Conservation (phyloP, 2,888 invertebrate species). For the Bombyx huttoni region DNA sequence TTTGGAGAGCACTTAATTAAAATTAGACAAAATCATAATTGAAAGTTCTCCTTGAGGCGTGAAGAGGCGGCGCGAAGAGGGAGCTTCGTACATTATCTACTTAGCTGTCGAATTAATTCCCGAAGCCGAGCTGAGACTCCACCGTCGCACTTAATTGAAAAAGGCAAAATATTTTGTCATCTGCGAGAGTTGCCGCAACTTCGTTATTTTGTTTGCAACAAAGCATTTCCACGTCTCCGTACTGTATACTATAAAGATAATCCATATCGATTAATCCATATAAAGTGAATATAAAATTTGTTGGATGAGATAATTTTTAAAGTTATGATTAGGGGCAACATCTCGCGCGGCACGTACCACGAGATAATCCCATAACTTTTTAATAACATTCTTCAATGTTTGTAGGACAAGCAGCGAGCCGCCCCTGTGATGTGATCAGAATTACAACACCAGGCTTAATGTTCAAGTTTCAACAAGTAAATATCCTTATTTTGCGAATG, state of each 20-base stretch:
- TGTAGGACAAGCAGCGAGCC: conserved; percentile 46
- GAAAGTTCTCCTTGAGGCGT: conserved; percentile 72
- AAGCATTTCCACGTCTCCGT: conserved; percentile 2
- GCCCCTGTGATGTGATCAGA: conserved; percentile 52
- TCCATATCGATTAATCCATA: background rate
- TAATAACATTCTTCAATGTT: conserved; percentile 63
- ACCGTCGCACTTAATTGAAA: conserved; percentile 51
- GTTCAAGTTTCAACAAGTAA: conserved; percentile 42
- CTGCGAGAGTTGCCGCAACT: conserved; percentile 15
- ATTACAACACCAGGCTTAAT: conserved; percentile 40
- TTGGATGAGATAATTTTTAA: conserved; percentile 51
- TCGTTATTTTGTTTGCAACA: conserved; percentile 12
- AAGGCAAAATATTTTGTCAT: conserved; percentile 45
- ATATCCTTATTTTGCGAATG: conserved; percentile 3
- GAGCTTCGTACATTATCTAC: conserved; percentile 65
- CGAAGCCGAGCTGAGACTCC: conserved; percentile 35
- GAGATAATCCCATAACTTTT: conserved; percentile 66
- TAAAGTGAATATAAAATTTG: background rate
- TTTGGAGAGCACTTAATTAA: conserved; percentile 72
- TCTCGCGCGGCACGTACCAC: conserved; percentile 37
- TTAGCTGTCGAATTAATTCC: conserved; percentile 65
- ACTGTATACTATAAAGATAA: background rate
- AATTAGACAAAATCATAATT: conserved; percentile 73
- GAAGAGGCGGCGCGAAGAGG: conserved; percentile 55
- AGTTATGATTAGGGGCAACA: conserved; percentile 53